A percentile compares a stretch with the other conserved stretches of the same genome.
Conservation (phyloP, 2,888 invertebrate species). For the Drosophila setosimentum region DNA sequence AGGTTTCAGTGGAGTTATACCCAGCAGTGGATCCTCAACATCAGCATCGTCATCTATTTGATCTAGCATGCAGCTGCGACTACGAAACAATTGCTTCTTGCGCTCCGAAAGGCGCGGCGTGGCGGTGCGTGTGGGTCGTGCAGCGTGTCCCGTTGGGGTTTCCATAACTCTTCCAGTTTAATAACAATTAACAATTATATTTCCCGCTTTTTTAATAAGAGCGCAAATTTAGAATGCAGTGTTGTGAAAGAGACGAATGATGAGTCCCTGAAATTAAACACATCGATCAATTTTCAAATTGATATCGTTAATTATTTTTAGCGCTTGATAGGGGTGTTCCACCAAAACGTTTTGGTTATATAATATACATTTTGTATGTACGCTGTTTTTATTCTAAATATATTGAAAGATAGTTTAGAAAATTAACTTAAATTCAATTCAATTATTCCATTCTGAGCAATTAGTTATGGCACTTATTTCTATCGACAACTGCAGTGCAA, state of each 20-base stretch:
- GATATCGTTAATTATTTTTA: neutral
- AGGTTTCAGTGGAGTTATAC: conserved; percentile 64
- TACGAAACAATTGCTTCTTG: conserved; percentile 87
- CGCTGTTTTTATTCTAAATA: neutral
- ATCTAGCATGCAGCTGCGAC: conserved; percentile 38
- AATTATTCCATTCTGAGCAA: neutral
- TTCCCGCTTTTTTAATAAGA: conserved; percentile 70
- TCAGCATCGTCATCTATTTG: conserved; percentile 64
- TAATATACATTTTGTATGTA: neutral
- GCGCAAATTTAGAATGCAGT: conserved; percentile 44
- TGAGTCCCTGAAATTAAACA: neutral
- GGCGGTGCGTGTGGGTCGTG: conserved; percentile 71
- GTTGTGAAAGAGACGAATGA: conserved; percentile 21
- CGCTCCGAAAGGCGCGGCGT: conserved; percentile 88
- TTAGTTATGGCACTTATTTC: neutral
- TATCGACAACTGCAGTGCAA: neutral
- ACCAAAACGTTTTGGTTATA: neutral
- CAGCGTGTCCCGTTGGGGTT: conserved; percentile 76
- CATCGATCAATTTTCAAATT: neutral
- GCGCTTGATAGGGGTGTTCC: neutral
- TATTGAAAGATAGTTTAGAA: neutral
- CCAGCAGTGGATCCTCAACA: conserved; percentile 67
- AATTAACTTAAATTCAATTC: neutral
- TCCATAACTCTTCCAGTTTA: conserved; percentile 74
- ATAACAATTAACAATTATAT: conserved; percentile 40